Evolutionary conservation across 2,113 vertebrate genomes (phyloP).

Genomic region (Panthera uncia): DNA sequence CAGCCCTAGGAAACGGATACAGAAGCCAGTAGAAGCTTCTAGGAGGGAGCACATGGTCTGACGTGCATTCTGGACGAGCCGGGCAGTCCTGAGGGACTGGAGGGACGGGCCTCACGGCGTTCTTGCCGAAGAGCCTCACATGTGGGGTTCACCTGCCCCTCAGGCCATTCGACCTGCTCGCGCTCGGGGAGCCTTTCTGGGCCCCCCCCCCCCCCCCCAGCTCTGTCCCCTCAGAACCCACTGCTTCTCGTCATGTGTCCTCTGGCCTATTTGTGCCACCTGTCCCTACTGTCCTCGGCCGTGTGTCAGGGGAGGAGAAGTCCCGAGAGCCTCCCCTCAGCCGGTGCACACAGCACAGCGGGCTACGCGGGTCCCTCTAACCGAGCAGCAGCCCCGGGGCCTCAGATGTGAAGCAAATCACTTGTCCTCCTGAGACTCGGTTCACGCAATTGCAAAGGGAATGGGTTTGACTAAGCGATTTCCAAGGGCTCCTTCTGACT

Average conservation of each 20-base stretch:
- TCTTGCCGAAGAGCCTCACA: not conserved
- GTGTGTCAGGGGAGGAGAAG: fast-evolving
- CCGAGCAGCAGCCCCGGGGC: not conserved
- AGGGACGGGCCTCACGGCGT: not conserved
- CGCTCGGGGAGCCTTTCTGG: fast-evolving
- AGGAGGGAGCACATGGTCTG: not conserved
- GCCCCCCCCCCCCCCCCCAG: fast-evolving
- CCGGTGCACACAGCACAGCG: fast-evolving
- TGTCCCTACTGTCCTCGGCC: not conserved
- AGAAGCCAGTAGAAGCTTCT: not conserved
- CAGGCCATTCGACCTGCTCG: not conserved
- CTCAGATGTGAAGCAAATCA: too few species aligned
- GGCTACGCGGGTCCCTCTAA: fast-evolving
- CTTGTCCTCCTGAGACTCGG: not conserved
- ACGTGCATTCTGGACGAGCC: not conserved
- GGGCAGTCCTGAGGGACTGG: not conserved
- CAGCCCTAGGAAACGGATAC: fast-evolving
- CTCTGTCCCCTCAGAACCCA: not conserved
- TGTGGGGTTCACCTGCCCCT: not conserved
- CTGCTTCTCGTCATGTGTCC: not conserved
- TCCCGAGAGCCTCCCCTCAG: not conserved
- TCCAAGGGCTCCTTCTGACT: not conserved
- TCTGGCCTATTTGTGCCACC: too few species aligned
- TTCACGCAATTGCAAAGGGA: fast-evolving
- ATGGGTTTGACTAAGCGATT: not conserved